Conservation (phyloP, 2,888 invertebrate genomes). For the Pantelozetes paolii region DNA sequence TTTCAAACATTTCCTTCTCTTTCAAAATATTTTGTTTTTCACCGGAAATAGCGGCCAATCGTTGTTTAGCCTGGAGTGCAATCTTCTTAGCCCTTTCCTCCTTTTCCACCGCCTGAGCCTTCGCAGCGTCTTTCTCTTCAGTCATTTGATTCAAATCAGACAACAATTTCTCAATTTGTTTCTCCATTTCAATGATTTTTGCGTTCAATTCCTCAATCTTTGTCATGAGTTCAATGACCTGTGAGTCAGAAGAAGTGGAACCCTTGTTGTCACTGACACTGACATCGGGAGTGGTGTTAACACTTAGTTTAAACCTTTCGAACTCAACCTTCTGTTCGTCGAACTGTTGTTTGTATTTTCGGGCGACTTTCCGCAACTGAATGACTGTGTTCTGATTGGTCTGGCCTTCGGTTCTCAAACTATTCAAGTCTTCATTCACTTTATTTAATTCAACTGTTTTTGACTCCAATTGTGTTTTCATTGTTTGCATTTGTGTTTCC, state of each 20-base stretch:
- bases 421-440: not conserved
- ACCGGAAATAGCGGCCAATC: constrained; percentile 36
- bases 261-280: constrained; percentile 54
- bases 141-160: constrained; percentile 49
- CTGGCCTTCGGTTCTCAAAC: constrained; percentile 44
- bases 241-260: not conserved
- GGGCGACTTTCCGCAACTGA: constrained; percentile 70
- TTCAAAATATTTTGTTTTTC: constrained; percentile 59
- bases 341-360: constrained; percentile 82
- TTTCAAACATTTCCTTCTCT: constrained; percentile 54
- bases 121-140: constrained; percentile 44
- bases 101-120: constrained; percentile 45
- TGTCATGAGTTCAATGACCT: not conserved
- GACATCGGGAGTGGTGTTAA: too few relatives aligned
- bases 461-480: constrained; percentile 57
- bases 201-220: constrained; percentile 54
- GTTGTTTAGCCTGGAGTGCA: constrained; percentile 42
- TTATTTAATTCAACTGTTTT: constrained; percentile 12
- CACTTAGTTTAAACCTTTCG: constrained; percentile 47
- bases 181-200: constrained; percentile 55
- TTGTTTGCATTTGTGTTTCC: constrained; percentile 67
- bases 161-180: constrained; percentile 53
- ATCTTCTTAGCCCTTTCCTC: constrained; percentile 48
- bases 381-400: constrained; percentile 6
- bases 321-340: constrained; percentile 59